Evolutionary conservation across 2,888 invertebrate species (phyloP), one percentile per base, ranked within the genome.

Genomic region (Aphelenchoides bicaudatus): DNA sequence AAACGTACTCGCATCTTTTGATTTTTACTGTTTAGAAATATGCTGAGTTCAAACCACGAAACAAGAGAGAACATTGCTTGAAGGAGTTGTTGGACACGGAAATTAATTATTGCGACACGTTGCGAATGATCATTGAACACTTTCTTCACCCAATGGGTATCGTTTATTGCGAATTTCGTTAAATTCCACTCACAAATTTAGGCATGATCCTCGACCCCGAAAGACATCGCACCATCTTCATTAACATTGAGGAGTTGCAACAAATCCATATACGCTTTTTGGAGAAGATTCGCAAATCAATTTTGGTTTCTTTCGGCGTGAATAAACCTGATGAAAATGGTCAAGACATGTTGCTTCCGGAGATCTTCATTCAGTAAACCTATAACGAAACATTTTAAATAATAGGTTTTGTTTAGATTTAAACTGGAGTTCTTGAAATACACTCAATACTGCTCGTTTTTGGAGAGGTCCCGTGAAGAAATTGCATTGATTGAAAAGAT

Each of bases 11-110:
- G n/a, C n/a, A n/a, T n/a, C n/a, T n/a, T n/a, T n/a, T n/a, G n/a
- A n/a, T n/a, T n/a, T n/a, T n/a, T n/a, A n/a, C n/a, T 27, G 25
- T 63, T 49, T 51, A 73, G 70, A 57, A 46, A 16, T 71, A 67
- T 57, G 57, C 62, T 30, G 50, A 46, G 10, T 75, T 72, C 56
- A 53, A 56, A 28, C 82, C 82, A 38, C 71, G 80, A 69, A 91
- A 91, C 80, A 93, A 92, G 80, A 84, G 93, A 60, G 93, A 94
- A 81, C 91, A 90, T 58, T 83, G 83, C 65, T 79, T 85, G 21
- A 81, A 82, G 66, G 98, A 98, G 81, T 83, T 98, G 56, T 86
- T 94, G 37, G 94, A 94, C 80, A 98, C 98, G 0, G 98, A 98
- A 82, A 87, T 87, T 75, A 96, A 96, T 81, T 98, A 96, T 80